Evolutionary conservation across 2,888 invertebrate genomes (phyloP), one percentile per base, ranked within the genome.

Genomic region (Callimorpha dominula): DNA sequence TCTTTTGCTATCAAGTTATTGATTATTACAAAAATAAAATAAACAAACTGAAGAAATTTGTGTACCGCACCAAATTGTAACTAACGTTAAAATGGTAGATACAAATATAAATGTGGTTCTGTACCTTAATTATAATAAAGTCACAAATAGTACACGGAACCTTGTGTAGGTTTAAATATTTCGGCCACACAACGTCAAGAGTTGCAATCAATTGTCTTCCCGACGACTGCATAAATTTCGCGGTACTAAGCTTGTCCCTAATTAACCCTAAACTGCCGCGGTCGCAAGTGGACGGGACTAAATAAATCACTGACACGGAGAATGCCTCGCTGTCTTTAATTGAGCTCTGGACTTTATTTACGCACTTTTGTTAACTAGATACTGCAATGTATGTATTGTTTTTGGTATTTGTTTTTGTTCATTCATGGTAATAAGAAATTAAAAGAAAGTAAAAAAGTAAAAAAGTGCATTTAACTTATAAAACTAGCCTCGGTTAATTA

Each of bases 181-280:
- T 74, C 79, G 77, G 80, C 75, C 74, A 75, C 74, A 69, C 78
- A 81, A 82, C 86, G 87, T 89, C 90, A 89, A 46, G 81, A 77
- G 71, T 63, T 80, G 89, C 86, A 88, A 92, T 91, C 92, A 91
- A 91, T 92, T 92, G 92, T 92, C 85, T 80, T 80, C 74, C 72
- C 79, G 79, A 85, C 87, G 88, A 79, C 82, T 85, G 88, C 90
- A 92, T 93, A 93, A 92, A 93, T 93, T 90, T 88, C 80, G 78
- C 81, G 70, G 88, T 85, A 88, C 91, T 91, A 90, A 90, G 89
- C 89, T 80, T 88, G 89, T 88, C 89, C 85, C 94, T 94, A 94
- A 94, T 94, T 94, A 94, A 93, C 93, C 93, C 93, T 93, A 89
- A 91, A 92, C 87, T 89, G 89, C 88, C 90, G 88, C 79, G 82